Evolutionary conservation across 2,888 invertebrate species (phyloP), one percentile per base, ranked within the genome.

Genomic region (Eucriotettix oculatus): DNA sequence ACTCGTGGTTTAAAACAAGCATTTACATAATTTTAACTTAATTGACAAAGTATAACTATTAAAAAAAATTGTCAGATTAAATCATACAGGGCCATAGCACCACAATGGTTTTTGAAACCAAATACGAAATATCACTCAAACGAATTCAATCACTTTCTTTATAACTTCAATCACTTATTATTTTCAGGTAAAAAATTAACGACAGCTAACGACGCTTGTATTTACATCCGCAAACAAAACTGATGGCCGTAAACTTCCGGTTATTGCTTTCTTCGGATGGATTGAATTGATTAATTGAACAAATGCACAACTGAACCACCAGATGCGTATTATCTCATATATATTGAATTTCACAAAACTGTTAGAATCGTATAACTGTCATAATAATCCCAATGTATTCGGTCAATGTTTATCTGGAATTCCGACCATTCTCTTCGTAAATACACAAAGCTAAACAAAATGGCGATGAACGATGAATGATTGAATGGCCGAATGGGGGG

Each of bases 381-480:
- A 16, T 48, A 48, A 48, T 48, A 48, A 48, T 48, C 48, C 12
- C 16, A 48, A 9, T 54, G 17, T 54, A 12, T 17, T 17, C 16
- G 12, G 29, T 12, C 40, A 54, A 59, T 60, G 59, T 61, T 63
- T 63, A 61, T 59, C 61, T 61, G 59, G 59, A 59, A 61, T 54
- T 57, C 56, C 53, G 58, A 61, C 59, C 63, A 57, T 53, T 60
- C 56, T 54, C 58, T 57, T 58, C 57, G 57, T 58, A 61, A 60
- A 63, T 60, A 67, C 67, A 68, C 67, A 61, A 61, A 60, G 62
- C 65, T 64, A 64, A 64, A 66, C 68, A 68, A 68, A 67, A 68
- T 68, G 68, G 68, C 68, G 67, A 63, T 57, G 58, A 62, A 58
- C 58, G 42, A 60, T 60, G 54, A 57, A 57, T 57, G 57, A 61